Conservation (phyloP, 2,797 vertebrate genomes). For the Brachyalestes nurse region DNA sequence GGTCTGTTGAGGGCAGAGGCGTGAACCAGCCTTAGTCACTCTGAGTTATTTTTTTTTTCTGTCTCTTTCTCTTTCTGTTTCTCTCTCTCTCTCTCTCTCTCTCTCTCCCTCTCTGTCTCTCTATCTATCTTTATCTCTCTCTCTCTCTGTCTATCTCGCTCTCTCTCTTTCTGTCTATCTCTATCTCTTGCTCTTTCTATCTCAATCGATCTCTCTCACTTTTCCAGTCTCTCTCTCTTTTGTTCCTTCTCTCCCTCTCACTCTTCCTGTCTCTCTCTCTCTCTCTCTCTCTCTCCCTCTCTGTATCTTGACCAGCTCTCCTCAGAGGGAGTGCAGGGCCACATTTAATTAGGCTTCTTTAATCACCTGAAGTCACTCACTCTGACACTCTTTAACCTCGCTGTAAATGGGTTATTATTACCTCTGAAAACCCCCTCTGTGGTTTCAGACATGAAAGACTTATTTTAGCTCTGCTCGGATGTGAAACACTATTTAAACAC, state of each 20-base stretch:
- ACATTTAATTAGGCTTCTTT: conserved; percentile 74
- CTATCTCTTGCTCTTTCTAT: no score
- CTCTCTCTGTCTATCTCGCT: no score
- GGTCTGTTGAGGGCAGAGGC: neutral
- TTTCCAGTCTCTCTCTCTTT: neutral
- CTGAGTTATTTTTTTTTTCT: no score
- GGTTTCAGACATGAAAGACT: conserved; percentile 44
- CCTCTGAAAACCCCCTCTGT: conserved; percentile 53
- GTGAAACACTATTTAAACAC: conserved; percentile 37
- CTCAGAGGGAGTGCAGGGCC: conserved; percentile 63
- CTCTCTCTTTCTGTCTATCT: no score
- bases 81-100: no score
- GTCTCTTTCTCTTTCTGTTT: no score
- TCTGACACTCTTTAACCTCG: conserved; percentile 58
- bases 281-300: conserved; percentile 8
- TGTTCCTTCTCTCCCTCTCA: neutral
- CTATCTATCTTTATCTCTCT: no score
- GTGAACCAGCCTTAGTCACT: neutral
- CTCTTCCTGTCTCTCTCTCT: neutral
- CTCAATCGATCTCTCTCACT: no score
- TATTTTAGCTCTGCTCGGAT: conserved; percentile 44
- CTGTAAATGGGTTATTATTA: conserved; percentile 59
- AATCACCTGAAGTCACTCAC: conserved; percentile 74
- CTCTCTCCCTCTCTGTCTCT: no score
- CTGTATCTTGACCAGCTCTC: conserved; percentile 65